These are phyloP conservation scores for Cyprinella venusta DNA, from an alignment of 2,797 vertebrate genomes.

Conservation along the genomic window DNA sequence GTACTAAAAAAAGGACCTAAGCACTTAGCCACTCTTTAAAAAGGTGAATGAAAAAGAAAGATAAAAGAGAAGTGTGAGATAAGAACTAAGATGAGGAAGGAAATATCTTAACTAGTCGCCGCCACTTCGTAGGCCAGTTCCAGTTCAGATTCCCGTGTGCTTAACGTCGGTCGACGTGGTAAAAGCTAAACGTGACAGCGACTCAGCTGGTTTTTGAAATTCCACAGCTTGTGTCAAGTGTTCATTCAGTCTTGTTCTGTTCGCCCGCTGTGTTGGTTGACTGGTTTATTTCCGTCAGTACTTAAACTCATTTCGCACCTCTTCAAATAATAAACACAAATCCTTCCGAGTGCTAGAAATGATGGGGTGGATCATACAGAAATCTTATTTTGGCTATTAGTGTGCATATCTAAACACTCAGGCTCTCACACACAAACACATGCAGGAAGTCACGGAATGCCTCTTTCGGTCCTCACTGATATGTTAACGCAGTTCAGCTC, in stretches of 20 bases:
- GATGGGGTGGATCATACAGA: conserved; percentile 59
- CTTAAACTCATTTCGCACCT: conserved; percentile 16
- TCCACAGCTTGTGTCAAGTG: conserved; percentile 16
- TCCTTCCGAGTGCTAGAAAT: conserved; percentile 73
- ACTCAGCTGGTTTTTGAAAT: conserved; percentile 23
- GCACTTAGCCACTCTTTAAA: conserved; percentile 35
- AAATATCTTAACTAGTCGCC: conserved; percentile 60
- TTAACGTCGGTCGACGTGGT: conserved; percentile 52
- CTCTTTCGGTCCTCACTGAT: conserved; percentile 55
- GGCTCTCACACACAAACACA: conserved; percentile 25
- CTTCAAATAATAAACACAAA: conserved; percentile 55
- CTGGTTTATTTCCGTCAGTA: background rate
- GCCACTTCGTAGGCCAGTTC: conserved; percentile 37
- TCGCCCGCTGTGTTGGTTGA: conserved; percentile 30
- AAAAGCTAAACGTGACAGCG: conserved; percentile 37
- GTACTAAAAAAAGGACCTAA: conserved; percentile 50
- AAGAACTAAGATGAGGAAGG: conserved; percentile 48
- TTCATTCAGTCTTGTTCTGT: conserved; percentile 41
- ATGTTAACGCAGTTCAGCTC: conserved; percentile 41
- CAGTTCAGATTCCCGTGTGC: conserved; percentile 57
- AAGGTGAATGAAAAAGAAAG: conserved; percentile 43
- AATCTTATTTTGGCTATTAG: conserved; percentile 39
- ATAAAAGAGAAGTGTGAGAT: conserved; percentile 68
- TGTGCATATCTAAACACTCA: conserved; percentile 53
- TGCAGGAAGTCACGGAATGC: conserved; percentile 69